phyloP scores from a whole-genome alignment of 2,113 vertebrate genomes.

The Sigmodon hispidus region DNA sequence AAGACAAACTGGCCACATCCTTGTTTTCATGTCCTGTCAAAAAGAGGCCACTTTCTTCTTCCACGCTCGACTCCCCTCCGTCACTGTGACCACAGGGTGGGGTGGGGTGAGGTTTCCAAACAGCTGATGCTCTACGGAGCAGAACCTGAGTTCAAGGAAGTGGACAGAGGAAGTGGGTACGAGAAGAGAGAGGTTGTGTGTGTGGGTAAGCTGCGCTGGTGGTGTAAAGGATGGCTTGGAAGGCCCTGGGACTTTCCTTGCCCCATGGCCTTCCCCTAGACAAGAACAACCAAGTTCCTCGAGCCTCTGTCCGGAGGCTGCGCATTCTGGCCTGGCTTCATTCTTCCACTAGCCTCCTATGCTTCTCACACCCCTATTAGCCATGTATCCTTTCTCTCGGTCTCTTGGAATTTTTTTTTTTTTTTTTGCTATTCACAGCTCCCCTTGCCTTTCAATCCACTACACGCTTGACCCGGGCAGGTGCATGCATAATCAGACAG shows the following conservation, averaged over 20 bases:
- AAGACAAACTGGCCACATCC: background rate
- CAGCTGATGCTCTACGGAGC: background rate
- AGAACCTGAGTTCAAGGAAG: background rate
- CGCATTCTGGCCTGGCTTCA: background rate
- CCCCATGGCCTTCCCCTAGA: background rate
- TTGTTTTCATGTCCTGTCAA: background rate
- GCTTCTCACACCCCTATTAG: background rate
- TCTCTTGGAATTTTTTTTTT: background rate
- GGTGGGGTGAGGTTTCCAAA: background rate
- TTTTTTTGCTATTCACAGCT: background rate
- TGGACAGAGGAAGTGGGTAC: conserved; percentile 60
- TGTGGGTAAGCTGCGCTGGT: background rate
- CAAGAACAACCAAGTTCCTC: background rate
- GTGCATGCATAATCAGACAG: background rate
- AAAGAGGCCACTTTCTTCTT: background rate
- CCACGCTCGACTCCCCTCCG: background rate
- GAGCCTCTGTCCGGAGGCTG: background rate
- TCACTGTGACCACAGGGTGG: background rate
- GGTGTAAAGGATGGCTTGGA: background rate
- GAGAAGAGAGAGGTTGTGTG: background rate
- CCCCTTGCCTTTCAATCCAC: too few relatives aligned
- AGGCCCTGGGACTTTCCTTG: conserved; percentile 55
- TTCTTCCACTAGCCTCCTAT: background rate
- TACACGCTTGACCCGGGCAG: accelerated
- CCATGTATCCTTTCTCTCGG: background rate